Evolutionary conservation across 92 coral and sea anemone genomes (phyloP).

Genomic region (Pocillopora grandis): DNA sequence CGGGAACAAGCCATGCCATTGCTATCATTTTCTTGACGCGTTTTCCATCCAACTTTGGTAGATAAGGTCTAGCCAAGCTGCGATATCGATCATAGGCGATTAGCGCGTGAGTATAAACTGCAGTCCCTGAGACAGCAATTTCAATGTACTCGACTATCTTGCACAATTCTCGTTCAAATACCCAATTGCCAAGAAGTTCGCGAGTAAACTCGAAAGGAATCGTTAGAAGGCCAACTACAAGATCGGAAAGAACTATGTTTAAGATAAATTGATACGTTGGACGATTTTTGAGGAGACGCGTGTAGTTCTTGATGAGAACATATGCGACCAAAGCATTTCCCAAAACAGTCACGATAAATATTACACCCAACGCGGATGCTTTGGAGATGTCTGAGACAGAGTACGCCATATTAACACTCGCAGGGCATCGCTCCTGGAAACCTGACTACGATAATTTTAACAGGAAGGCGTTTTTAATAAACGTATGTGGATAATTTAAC

Average conservation of each 20-base stretch:
- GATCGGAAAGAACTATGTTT: slow-evolving; percentile 45
- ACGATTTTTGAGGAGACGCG: slow-evolving; percentile 30
- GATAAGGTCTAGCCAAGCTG: slow-evolving; percentile 63
- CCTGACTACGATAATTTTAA: neutral
- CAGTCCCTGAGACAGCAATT: slow-evolving; percentile 56
- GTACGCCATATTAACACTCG: neutral
- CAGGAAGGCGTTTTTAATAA: neutral
- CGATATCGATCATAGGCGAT: slow-evolving; percentile 78
- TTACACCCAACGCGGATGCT: slow-evolving; percentile 5
- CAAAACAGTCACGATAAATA: slow-evolving; percentile 5
- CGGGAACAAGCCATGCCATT: slow-evolving; percentile 62
- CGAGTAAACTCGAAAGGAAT: slow-evolving; percentile 52
- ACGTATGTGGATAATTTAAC: neutral
- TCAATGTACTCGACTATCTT: slow-evolving; percentile 68
- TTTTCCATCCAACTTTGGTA: slow-evolving; percentile 39
- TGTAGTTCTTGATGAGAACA: slow-evolving; percentile 3
- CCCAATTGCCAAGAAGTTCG: slow-evolving; percentile 61
- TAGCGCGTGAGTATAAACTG: slow-evolving; percentile 59
- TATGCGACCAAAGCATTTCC: slow-evolving; percentile 18
- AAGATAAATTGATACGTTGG: slow-evolving; percentile 42
- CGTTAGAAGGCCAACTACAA: slow-evolving; percentile 41
- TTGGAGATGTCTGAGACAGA: slow-evolving; percentile 7
- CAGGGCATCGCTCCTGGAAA: no score
- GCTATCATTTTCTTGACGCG: slow-evolving; percentile 55
- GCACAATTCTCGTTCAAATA: slow-evolving; percentile 52